A percentile compares a stretch with the other conserved stretches of the same genome.
Conservation (phyloP, 2,797 vertebrate genomes). For the Novumbra hubbsi region DNA sequence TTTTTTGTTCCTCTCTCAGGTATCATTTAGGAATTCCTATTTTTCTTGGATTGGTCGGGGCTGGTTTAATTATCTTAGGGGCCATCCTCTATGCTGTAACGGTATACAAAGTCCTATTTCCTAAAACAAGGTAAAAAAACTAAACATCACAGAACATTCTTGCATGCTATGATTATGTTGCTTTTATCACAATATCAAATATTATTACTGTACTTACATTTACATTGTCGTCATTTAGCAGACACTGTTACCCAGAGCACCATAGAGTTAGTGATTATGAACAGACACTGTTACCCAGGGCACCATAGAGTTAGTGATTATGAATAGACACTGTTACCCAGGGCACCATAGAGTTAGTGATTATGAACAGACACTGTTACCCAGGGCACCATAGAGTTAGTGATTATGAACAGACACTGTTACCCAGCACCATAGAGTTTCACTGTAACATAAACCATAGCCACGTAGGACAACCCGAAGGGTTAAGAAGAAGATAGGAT, state of each 20-base stretch:
- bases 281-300: background rate
- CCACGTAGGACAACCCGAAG: too few relatives aligned
- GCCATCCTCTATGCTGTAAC: slow-evolving; percentile 65
- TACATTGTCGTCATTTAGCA: slow-evolving; percentile 16
- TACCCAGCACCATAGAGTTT: too few relatives aligned
- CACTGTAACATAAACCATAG: too few relatives aligned
- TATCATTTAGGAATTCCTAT: slow-evolving; percentile 70
- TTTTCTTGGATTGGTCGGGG: slow-evolving; percentile 69
- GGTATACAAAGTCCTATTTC: slow-evolving; percentile 46
- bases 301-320: too few relatives aligned
- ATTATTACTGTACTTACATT: too few relatives aligned
- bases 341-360: too few relatives aligned
- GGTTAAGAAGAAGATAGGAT: too few relatives aligned
- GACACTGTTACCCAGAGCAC: background rate
- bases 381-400: too few relatives aligned
- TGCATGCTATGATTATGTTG: background rate
- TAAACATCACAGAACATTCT: background rate
- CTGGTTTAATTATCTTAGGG: slow-evolving; percentile 64
- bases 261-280: background rate
- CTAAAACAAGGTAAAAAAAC: slow-evolving; percentile 37
- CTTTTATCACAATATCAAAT: background rate
- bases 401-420: too few relatives aligned
- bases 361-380: background rate
- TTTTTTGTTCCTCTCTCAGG: slow-evolving; percentile 42
- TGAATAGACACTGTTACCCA: background rate